phyloP scores from a whole-genome alignment of 1,140 invertebrate species.

The Calephelis nemesis region DNA sequence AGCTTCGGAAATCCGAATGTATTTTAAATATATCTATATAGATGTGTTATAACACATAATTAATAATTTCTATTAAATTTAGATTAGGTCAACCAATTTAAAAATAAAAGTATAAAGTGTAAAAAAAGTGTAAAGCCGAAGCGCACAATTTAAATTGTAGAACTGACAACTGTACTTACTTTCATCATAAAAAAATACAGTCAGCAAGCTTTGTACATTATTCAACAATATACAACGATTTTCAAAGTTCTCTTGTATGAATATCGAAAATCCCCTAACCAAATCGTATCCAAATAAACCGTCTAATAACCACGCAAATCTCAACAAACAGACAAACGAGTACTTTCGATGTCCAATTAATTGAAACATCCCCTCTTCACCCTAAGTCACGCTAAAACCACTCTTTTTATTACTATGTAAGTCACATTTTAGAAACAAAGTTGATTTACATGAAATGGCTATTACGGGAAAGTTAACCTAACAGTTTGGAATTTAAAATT shows the following conservation, averaged over 20 bases:
- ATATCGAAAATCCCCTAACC: constrained; percentile 7
- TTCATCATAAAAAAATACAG: too few species aligned
- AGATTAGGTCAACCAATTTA: too few species aligned
- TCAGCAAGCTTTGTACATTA: too few species aligned
- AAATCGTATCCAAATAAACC: constrained; percentile 13
- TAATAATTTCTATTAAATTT: too few species aligned
- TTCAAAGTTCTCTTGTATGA: not conserved
- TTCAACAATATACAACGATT: constrained; percentile 1
- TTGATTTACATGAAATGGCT: not conserved
- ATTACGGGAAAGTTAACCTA: constrained; percentile 9
- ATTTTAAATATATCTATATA: too few species aligned
- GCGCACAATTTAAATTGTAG: too few species aligned
- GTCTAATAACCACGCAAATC: constrained; percentile 52
- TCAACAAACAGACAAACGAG: constrained; percentile 42
- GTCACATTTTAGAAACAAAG: not conserved
- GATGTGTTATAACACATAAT: too few species aligned
- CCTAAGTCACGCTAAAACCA: constrained; percentile 1
- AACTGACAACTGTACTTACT: not conserved
- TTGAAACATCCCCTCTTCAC: constrained; percentile 24
- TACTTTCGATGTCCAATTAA: constrained; percentile 35
- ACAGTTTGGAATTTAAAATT: not conserved
- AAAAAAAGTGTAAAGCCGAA: too few species aligned
- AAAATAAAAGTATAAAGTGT: too few species aligned
- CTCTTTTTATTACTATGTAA: not conserved
- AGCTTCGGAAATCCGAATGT: too few species aligned